phyloP scores from a whole-genome alignment of 2,888 invertebrate species.

The Oscheius sp. region DNA sequence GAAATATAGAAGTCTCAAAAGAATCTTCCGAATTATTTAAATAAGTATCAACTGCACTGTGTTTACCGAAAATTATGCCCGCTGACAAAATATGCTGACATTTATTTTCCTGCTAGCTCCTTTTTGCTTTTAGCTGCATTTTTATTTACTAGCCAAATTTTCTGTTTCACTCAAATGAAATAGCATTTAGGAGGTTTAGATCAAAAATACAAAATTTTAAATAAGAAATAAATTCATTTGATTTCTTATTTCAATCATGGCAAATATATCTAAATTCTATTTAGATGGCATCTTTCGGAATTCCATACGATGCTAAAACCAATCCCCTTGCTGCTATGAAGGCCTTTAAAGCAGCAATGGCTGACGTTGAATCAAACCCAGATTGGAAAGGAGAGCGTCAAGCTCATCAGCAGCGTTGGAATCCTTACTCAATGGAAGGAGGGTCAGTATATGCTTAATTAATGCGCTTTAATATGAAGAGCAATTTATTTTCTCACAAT shows the following conservation, averaged over 20 bases:
- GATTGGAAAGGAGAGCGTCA: conserved; percentile 54
- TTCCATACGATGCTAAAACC: conserved; percentile 34
- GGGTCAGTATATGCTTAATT: conserved; percentile 42
- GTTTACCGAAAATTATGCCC: too few relatives aligned
- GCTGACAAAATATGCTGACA: too few relatives aligned
- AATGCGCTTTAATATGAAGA: not conserved
- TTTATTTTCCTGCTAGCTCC: too few relatives aligned
- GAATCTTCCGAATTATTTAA: too few relatives aligned
- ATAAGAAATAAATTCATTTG: not conserved
- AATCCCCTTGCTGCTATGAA: conserved; percentile 38
- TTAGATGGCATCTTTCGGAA: conserved; percentile 15
- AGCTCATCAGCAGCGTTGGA: conserved; percentile 62
- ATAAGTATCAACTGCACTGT: too few relatives aligned
- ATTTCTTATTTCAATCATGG: not conserved
- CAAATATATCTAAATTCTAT: not conserved
- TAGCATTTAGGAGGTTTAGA: too few relatives aligned
- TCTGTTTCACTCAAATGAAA: too few relatives aligned
- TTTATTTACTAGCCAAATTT: too few relatives aligned
- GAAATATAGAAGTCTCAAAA: too few relatives aligned
- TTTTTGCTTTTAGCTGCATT: too few relatives aligned
- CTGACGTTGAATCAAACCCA: conserved; percentile 57
- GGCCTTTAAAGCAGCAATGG: conserved; percentile 48
- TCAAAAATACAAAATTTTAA: too few relatives aligned
- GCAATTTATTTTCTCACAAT: not conserved
- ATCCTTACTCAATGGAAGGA: conserved; percentile 68